Evolutionary conservation across 1,140 invertebrate genomes (phyloP), one percentile per base, ranked within the genome.

Genomic region (Lepidurus packardi): DNA sequence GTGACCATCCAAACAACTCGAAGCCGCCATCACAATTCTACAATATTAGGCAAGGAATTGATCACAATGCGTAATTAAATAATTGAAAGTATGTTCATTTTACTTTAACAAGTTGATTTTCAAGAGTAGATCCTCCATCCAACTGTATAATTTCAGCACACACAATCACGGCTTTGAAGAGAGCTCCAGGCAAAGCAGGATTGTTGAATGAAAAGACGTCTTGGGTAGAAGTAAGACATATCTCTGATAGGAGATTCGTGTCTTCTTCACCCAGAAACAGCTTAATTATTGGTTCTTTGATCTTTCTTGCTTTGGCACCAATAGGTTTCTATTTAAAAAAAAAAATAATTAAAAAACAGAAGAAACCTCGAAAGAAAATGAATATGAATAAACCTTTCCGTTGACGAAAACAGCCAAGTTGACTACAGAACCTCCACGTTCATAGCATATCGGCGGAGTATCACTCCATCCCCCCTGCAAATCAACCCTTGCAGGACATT

Each of bases 371-470:
- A 1, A 75, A 11, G 25, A 24, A 73, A 25, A 25, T 1, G 25
- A 25, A 1, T 25, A 25, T 25, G 25, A 25, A 0, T 43, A 78
- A 78, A 82, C 82, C 75, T 83, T 81, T 77, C 81, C 80, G 79
- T 82, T 74, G 73, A 84, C 78, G 42, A 79, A 74, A 43, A 88
- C 81, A 24, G 85, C 86, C 11, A 85, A 81, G 80, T 85, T 86
- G 10, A 85, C 84, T 10, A 89, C 88, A 76, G 85, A 85, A 8
- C 88, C 88, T 7, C 87, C 88, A 78, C 86, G 83, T 83, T 89
- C 88, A 81, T 88, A 89, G 21, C 87, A 87, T 47, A 89, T 88
- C 1, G 88, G 88, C 13, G 88, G 88, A 3, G 88, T 89, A 81
- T 89, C 88, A 24, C 85, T 86, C 88, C 88, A 89, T 0, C 87